A percentile compares a stretch with the other conserved stretches of the same genome.
These are phyloP conservation scores for Vulpes ferrilata DNA, from an alignment of 2,113 vertebrate species.

Conservation along the genomic window DNA sequence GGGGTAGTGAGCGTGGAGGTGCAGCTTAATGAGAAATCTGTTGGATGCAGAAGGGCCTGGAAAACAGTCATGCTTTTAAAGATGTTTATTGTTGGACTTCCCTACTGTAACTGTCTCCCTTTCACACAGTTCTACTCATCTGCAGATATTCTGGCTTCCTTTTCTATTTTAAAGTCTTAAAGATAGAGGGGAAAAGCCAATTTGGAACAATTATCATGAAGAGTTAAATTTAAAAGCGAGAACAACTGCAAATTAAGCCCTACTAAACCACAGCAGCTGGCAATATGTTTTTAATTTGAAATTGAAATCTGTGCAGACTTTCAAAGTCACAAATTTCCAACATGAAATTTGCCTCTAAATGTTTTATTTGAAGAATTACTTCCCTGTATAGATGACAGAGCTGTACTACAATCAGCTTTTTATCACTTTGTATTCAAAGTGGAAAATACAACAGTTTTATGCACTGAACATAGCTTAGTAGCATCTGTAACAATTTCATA, in stretches of 20 bases:
- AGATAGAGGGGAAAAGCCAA: neutral
- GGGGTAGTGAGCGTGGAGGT: neutral
- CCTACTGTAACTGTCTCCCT: neutral
- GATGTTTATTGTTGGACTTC: neutral
- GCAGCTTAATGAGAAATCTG: slow-evolving; percentile 16
- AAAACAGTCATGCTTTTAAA: neutral
- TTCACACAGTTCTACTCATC: neutral
- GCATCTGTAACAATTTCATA: neutral
- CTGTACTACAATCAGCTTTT: neutral
- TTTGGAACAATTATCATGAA: slow-evolving; percentile 28
- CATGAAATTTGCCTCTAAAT: slow-evolving; percentile 19
- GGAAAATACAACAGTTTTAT: neutral
- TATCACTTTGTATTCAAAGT: slow-evolving; percentile 29
- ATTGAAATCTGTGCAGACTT: slow-evolving; percentile 34
- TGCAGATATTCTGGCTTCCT: neutral
- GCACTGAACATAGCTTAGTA: neutral
- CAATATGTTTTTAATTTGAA: slow-evolving; percentile 57
- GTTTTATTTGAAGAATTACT: slow-evolving; percentile 21
- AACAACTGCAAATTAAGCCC: slow-evolving; percentile 1
- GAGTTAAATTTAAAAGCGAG: slow-evolving; percentile 29
- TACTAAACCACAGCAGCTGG: neutral
- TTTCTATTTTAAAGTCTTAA: slow-evolving; percentile 51
- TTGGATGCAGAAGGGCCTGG: neutral
- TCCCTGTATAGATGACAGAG: neutral
- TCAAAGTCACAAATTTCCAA: slow-evolving; percentile 51